Conservation (phyloP, 1,140 invertebrate species). For the Cryptotermes secundus region DNA sequence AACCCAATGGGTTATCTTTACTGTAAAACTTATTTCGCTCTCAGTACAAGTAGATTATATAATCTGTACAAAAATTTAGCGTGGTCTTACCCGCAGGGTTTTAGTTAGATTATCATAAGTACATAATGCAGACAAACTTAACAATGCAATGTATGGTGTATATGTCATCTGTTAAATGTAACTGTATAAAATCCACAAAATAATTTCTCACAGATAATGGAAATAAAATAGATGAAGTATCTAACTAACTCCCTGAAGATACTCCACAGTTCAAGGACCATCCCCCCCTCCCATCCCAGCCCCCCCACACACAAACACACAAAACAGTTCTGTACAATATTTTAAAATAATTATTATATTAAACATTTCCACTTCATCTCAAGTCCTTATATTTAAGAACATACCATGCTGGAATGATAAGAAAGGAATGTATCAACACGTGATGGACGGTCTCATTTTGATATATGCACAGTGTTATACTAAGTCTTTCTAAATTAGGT, state of each 20-base stretch:
- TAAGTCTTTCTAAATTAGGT: no score
- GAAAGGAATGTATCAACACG: constrained; percentile 18
- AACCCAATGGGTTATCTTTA: constrained; percentile 25
- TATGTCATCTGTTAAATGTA: neutral
- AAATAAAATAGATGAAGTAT: neutral
- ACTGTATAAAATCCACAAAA: neutral
- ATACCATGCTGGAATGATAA: neutral
- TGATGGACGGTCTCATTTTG: constrained; percentile 23
- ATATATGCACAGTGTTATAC: neutral
- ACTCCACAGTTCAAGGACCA: neutral
- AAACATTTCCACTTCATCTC: neutral
- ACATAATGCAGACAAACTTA: neutral
- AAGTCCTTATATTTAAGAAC: neutral
- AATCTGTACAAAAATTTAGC: constrained; percentile 26
- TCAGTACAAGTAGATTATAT: constrained; percentile 17
- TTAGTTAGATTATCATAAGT: constrained; percentile 2
- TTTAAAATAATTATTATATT: neutral
- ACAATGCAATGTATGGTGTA: constrained; percentile 9
- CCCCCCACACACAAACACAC: no score
- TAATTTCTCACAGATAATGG: neutral
- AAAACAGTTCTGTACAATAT: constrained; percentile 21
- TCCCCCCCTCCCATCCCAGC: no score
- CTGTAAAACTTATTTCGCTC: constrained; percentile 17
- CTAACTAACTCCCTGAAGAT: neutral
- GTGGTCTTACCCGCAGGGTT: constrained; percentile 13